A percentile compares a stretch with the other conserved stretches of the same genome.
phyloP scores from a whole-genome alignment of 2,888 invertebrate genomes.

The Eugnorisma glareosa region DNA sequence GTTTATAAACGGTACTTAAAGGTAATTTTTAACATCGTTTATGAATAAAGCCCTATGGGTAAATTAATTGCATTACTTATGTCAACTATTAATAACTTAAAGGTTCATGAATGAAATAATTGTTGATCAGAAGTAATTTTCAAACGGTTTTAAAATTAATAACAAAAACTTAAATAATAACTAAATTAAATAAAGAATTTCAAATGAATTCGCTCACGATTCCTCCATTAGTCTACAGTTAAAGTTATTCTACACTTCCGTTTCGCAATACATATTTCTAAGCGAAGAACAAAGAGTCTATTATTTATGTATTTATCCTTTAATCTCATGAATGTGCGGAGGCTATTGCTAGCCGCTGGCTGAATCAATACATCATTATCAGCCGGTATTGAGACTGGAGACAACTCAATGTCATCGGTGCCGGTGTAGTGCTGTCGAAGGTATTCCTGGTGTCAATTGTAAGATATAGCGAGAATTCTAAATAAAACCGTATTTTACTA shows the following conservation, averaged over 20 bases:
- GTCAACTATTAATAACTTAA: neutral
- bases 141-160: neutral
- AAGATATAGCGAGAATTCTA: neutral
- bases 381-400: constrained; percentile 24
- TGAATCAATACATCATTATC: constrained; percentile 51
- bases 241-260: too few species aligned
- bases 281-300: constrained; percentile 42
- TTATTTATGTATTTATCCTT: constrained; percentile 39
- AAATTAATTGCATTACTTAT: neutral
- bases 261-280: constrained; percentile 20
- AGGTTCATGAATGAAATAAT: neutral
- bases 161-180: neutral
- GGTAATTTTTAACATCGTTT: neutral
- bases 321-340: constrained; percentile 19
- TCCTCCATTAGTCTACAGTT: constrained; percentile 29
- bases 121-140: neutral
- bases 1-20: neutral
- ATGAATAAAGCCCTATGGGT: neutral
- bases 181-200: neutral
- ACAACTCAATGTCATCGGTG: constrained; percentile 58
- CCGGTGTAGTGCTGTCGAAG: neutral
- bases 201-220: constrained; percentile 20
- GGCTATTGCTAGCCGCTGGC: constrained; percentile 25
- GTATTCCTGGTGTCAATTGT: constrained; percentile 6
- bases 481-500: neutral